These are phyloP conservation scores for Phalacrocorax brasilianus DNA, from an alignment of 2,113 vertebrate genomes.

Conservation along the genomic window DNA sequence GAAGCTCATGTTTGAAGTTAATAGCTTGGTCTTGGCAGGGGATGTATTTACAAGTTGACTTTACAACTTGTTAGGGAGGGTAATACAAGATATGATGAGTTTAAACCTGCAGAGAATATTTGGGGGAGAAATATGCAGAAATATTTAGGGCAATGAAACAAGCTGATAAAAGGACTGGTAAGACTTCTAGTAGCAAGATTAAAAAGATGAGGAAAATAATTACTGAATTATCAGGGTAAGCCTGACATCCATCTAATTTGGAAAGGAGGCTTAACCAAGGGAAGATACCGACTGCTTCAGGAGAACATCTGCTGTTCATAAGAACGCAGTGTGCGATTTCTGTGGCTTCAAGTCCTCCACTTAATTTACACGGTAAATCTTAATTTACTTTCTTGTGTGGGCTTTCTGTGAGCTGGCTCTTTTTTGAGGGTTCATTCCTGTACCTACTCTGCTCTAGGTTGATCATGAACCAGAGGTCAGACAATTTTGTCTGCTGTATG, in stretches of 20 bases:
- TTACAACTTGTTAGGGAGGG: not conserved
- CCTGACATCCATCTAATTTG: not conserved
- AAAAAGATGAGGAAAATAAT: not conserved
- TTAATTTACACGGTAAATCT: not conserved
- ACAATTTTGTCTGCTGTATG: not conserved
- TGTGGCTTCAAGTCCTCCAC: not conserved
- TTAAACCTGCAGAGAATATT: not conserved
- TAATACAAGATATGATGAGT: not conserved
- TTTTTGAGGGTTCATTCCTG: not conserved
- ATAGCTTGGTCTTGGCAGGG: constrained; percentile 3
- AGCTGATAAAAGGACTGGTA: not conserved
- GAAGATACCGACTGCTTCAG: not conserved
- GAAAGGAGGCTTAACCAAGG: not conserved
- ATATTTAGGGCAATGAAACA: not conserved
- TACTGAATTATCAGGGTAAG: not conserved
- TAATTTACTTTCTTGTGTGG: not conserved
- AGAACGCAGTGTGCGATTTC: not conserved
- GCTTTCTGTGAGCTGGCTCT: not conserved
- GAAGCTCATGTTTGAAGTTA: not conserved
- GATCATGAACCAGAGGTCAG: not conserved
- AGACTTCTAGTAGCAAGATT: not conserved
- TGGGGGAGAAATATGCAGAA: not conserved
- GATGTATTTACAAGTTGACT: not conserved
- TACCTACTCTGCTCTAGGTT: not conserved
- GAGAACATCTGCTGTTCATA: not conserved